Conservation (phyloP, 2,113 vertebrate genomes). For the Microcebus griseorufus region DNA sequence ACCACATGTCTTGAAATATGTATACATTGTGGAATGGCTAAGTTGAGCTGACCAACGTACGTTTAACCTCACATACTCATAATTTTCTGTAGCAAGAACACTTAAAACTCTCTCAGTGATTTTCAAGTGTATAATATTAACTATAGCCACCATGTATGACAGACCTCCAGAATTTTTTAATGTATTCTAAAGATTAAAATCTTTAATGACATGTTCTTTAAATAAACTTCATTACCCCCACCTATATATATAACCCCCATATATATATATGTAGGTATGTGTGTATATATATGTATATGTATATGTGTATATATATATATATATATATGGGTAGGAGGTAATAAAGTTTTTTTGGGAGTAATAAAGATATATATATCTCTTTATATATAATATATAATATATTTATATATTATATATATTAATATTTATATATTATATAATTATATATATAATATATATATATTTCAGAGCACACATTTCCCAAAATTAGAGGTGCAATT, state of each 20-base stretch:
- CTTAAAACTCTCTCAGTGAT: neutral
- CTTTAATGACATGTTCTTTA: neutral
- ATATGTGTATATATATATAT: too few species aligned
- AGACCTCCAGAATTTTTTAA: neutral
- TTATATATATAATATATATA: too few species aligned
- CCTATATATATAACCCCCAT: too few species aligned
- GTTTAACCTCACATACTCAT: neutral
- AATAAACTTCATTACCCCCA: neutral
- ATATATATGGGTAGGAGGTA: neutral
- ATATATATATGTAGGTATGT: neutral
- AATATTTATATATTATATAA: too few species aligned
- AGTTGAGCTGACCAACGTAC: neutral
- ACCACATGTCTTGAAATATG: neutral
- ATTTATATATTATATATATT: neutral
- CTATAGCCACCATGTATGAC: neutral
- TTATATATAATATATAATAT: too few species aligned
- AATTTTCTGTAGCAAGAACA: neutral
- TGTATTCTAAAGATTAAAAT: neutral
- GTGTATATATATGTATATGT: fast-evolving
- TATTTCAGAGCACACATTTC: neutral
- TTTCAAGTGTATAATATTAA: neutral
- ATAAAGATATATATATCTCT: neutral
- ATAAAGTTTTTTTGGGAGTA: too few species aligned
- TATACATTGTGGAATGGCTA: neutral
- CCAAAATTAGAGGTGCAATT: neutral